A percentile compares a stretch with the other conserved stretches of the same genome.
These are phyloP conservation scores for Typhlomys cinereus DNA, from an alignment of 2,113 vertebrate genomes.

Conservation along the genomic window DNA sequence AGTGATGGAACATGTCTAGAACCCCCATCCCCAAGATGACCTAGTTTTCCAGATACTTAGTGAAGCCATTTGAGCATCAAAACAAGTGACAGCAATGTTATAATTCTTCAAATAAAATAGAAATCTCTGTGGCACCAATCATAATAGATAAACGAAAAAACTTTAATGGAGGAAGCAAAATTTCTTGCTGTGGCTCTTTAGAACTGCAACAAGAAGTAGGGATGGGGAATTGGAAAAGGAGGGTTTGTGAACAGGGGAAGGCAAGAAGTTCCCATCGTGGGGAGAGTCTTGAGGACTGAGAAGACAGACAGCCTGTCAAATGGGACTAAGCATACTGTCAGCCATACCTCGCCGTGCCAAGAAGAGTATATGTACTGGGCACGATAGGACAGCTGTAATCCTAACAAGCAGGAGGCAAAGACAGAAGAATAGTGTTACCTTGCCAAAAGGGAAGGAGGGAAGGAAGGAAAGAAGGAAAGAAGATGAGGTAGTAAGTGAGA, in stretches of 20 bases:
- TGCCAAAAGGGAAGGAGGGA: background rate
- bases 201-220: background rate
- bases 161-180: background rate
- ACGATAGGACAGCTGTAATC: background rate
- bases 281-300: background rate
- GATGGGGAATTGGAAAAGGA: background rate
- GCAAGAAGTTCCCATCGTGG: background rate
- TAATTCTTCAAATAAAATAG: background rate
- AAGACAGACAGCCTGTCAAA: background rate
- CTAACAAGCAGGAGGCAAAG: background rate
- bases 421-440: background rate
- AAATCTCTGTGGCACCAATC: background rate
- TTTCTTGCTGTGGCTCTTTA: background rate
- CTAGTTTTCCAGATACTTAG: background rate
- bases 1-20: background rate
- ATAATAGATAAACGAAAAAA: conserved; percentile 10
- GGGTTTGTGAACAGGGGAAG: background rate
- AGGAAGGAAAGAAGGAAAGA: background rate
- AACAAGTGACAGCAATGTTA: background rate
- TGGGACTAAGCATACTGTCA: background rate
- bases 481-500: background rate
- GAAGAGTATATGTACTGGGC: background rate
- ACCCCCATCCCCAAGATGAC: background rate
- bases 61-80: background rate
- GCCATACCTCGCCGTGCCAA: background rate